Evolutionary conservation across 2,797 vertebrate genomes (phyloP).

Genomic region (Nyctibius grandis): DNA sequence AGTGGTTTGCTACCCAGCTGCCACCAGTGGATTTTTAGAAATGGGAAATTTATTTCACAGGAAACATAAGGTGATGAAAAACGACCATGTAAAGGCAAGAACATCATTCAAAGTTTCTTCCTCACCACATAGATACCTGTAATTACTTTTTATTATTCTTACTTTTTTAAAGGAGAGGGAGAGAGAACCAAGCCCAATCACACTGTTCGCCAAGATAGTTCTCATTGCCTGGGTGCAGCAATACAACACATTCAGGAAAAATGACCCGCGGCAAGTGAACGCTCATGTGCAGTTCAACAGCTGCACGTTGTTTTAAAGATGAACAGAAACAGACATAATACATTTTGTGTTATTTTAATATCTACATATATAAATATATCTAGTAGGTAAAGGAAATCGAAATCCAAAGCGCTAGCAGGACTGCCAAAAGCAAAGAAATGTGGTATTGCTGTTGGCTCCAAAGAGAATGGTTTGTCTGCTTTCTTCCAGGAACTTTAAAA

Average conservation of each 20-base stretch:
- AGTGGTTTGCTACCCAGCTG: neutral
- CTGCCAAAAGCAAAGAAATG: conserved; percentile 53
- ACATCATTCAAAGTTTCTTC: neutral
- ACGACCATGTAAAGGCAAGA: neutral
- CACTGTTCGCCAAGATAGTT: neutral
- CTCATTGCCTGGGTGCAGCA: neutral
- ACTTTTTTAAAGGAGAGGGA: neutral
- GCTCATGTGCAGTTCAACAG: conserved; percentile 28
- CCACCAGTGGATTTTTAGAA: neutral
- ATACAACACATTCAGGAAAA: neutral
- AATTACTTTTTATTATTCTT: neutral
- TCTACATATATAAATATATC: conserved; percentile 35
- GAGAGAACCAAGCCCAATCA: neutral
- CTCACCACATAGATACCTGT: neutral
- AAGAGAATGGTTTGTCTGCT: neutral
- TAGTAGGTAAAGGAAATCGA: conserved; percentile 50
- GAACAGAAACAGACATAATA: conserved; percentile 60
- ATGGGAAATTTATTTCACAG: neutral
- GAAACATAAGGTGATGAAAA: neutral
- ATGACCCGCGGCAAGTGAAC: neutral
- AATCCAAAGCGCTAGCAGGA: conserved; percentile 26
- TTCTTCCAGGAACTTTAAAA: conserved; percentile 39
- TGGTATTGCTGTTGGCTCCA: conserved; percentile 21
- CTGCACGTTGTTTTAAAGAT: conserved; percentile 49
- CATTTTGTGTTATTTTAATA: conserved; percentile 39